phyloP scores from a whole-genome alignment of 1,140 invertebrate species.

The Lepidurus apus region DNA sequence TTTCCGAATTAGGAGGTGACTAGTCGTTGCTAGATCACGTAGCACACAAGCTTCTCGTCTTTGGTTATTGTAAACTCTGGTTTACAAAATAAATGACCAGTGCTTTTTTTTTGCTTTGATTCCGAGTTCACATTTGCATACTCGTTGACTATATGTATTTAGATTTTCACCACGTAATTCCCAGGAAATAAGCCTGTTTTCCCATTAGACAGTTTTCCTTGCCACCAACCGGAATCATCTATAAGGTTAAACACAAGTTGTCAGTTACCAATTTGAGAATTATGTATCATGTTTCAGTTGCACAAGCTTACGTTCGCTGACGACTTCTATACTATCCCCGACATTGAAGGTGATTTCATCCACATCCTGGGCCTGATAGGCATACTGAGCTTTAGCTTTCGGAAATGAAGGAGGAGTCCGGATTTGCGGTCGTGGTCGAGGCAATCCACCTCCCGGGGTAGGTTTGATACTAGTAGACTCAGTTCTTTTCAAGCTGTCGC shows the following conservation, averaged over 20 bases:
- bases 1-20: neutral
- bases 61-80: neutral
- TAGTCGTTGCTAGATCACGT: conserved; percentile 12
- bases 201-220: conserved; percentile 50
- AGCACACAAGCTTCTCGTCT: neutral
- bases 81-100: neutral
- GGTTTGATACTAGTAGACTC: conserved; percentile 37
- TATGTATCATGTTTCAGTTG: neutral
- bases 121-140: neutral
- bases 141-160: conserved; percentile 31
- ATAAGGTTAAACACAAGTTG: conserved; percentile 40
- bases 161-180: conserved; percentile 60
- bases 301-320: conserved; percentile 55
- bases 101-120: conserved; percentile 4
- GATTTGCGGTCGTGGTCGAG: conserved; percentile 43
- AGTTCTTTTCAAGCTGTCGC: neutral
- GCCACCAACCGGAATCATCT: conserved; percentile 69
- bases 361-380: conserved; percentile 61
- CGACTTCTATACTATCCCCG: conserved; percentile 58
- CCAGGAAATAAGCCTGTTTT: conserved; percentile 61
- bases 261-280: conserved; percentile 20
- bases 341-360: conserved; percentile 61
- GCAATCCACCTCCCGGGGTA: conserved; percentile 42
- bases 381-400: conserved; percentile 56
- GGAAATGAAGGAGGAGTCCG: conserved; percentile 46